Base-by-base conservation (phyloP, 2,888 invertebrate species). In the Lasiommata megera region DNA sequence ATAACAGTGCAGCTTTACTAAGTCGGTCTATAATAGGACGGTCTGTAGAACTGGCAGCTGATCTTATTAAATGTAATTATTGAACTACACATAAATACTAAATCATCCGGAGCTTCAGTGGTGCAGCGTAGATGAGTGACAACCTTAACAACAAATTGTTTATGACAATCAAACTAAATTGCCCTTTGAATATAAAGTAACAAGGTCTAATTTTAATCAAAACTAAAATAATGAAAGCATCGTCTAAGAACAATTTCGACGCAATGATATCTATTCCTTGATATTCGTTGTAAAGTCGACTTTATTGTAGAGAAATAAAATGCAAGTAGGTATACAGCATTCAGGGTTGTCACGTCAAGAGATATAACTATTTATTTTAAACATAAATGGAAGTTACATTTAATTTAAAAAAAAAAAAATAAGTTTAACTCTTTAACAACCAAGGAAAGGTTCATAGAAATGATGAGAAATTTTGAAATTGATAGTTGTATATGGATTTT, bases 251-350 rank as follows among this genome's bases (percentile, higher is more conserved):
- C 51, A 37, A 56, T 38, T 44, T 41, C n/a, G 34, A 50, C 41
- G 40, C 51, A 52, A 31, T 17, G 16, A 12, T 36, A 44, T n/a
- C n/a, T n/a, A n/a, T n/a, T n/a, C n/a, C n/a, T n/a, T n/a, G n/a
- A 53, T 34, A 34, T 44, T 23, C 23, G 23, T 53, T 43, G 31
- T 43, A 53, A 53, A 41, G 17, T 34, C 17, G 6, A 53, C 52
- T 53, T 53, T 53, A 53, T 53, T 41, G 17, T 1, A 18, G 34
- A 12, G 52, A 53, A 53, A 53, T 53, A 53, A 53, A 53, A 53
- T n/a, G 34, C 18, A 43, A 40, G n/a, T 38, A 14, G n/a, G n/a
- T 51, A 6, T 12, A 16, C 29, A 17, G 29, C 38, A 29, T 9
- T 37, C 1, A 52, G 41, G 52, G 52, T 18, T 52, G 31, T 6